These are phyloP conservation scores for Hydroisotoma schaefferi DNA, from an alignment of 2,888 invertebrate genomes.

Conservation along the genomic window DNA sequence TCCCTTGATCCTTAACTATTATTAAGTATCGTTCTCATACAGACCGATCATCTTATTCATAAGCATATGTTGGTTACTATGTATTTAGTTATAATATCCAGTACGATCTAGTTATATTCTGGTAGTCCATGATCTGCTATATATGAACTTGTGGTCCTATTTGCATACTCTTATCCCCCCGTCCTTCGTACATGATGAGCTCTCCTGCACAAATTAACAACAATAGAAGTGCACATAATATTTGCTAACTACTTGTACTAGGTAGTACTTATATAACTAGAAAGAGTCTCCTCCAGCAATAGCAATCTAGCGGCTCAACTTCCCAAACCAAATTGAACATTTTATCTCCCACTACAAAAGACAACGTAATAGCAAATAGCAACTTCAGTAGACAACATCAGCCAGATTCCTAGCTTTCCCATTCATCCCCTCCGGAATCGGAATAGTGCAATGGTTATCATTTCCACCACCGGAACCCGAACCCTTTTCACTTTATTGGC, in stretches of 20 bases:
- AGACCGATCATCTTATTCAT: too few species aligned
- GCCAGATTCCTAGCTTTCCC: too few species aligned
- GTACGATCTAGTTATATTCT: too few species aligned
- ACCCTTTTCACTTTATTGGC: conserved; percentile 48
- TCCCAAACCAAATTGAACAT: conserved; percentile 5
- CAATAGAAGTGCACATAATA: too few species aligned
- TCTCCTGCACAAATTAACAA: conserved; percentile 9
- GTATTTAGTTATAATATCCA: too few species aligned
- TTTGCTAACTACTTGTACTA: too few species aligned
- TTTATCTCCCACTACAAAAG: neutral
- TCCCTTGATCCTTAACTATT: conserved; percentile 5
- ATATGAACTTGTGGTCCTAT: neutral
- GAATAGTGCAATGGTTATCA: conserved; percentile 48
- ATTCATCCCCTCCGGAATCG: conserved; percentile 21
- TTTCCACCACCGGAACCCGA: conserved; percentile 39
- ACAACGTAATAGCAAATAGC: neutral
- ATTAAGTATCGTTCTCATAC: too few species aligned
- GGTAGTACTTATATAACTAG: too few species aligned
- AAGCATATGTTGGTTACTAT: too few species aligned
- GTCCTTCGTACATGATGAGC: conserved; percentile 4
- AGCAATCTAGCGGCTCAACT: too few species aligned
- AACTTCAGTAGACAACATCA: too few species aligned
- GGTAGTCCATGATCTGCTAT: conserved; percentile 9
- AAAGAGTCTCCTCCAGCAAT: too few species aligned
- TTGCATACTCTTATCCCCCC: neutral